Evolutionary conservation across 2,113 vertebrate species (phyloP), one percentile per base, ranked within the genome.

Genomic region (Eonycteris spelaea): DNA sequence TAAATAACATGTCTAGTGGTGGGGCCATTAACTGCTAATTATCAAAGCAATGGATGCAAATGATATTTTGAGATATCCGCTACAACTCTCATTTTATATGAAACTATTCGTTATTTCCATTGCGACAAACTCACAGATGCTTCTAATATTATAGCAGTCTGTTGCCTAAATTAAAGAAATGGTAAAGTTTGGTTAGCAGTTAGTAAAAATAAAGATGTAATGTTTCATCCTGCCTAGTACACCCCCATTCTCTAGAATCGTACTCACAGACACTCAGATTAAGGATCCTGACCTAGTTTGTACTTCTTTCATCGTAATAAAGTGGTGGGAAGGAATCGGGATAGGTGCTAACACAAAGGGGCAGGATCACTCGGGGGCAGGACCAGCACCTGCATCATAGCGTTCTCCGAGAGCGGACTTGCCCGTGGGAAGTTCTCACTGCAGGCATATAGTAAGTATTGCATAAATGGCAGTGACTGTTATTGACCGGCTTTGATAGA

Each of bases 401-500:
- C 14, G 16, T n/a, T 40, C 35, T 55, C 28, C 0, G 35, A 57
- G n/a, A n/a, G 26, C 5, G 13, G 24, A 43, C 11, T 6, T 2
- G 0, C 1, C 7, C 6, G 0, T 8, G 15, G 7, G 24, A 24
- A 0, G 1, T 13, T 70, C n/a, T 53, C 82, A 1, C 35, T 1
- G 16, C 1, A 6, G 51, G 28, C 30, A 14, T 53, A 0, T 0
- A 11, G 33, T 6, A 30, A 79, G 28, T 15, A 13, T 40, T 82
- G 33, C 18, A 0, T 53, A 16, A 43, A 19, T 2, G 9, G 11
- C 5, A 5, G n/a, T 4, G 1, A 6, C 24, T 38, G 4, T 18
- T 35, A 51, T 2, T n/a, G 33, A 38, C 24, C 2, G 3, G 51
- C 74, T 77, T 48, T 38, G 85, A 45, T 19, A 28, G 6, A 18